Percentiles rank a stretch among this genome's conserved stretches.
These are phyloP conservation scores for Cebidichthys violaceus DNA, from an alignment of 2,113 vertebrate species.

Conservation along the genomic window DNA sequence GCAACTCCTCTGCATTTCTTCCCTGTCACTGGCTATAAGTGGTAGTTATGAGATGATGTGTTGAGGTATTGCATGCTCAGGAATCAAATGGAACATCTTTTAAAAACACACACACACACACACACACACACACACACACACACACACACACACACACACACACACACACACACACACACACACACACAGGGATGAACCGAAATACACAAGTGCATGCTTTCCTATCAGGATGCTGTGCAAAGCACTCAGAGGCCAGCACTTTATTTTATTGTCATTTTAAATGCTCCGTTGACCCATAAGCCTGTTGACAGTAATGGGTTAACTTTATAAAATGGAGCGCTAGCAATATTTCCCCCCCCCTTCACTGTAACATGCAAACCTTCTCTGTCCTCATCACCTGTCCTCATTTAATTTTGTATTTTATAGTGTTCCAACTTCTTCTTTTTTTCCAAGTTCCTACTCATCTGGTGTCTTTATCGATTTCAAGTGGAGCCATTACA, in stretches of 20 bases:
- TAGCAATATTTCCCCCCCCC: background rate
- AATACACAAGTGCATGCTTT: background rate
- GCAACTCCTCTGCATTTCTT: background rate
- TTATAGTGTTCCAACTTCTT: background rate
- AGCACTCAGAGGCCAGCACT: background rate
- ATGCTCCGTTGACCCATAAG: background rate
- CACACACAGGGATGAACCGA: background rate
- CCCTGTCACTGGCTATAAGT: background rate
- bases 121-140: background rate
- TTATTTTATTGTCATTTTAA: slow-evolving; percentile 18
- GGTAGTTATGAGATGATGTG: background rate
- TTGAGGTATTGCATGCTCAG: background rate
- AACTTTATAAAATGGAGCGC: background rate
- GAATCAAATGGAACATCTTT: background rate
- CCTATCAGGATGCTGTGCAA: background rate
- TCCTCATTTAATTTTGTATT: background rate
- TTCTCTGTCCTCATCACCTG: background rate
- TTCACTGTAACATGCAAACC: background rate
- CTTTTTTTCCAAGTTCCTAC: background rate
- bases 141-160: background rate
- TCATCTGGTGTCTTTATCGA: background rate
- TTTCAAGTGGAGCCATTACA: background rate
- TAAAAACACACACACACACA: background rate
- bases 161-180: background rate
- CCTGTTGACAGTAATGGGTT: slow-evolving; percentile 15